phyloP scores from a whole-genome alignment of 2,888 invertebrate species.

The Salpingus planirostris region DNA sequence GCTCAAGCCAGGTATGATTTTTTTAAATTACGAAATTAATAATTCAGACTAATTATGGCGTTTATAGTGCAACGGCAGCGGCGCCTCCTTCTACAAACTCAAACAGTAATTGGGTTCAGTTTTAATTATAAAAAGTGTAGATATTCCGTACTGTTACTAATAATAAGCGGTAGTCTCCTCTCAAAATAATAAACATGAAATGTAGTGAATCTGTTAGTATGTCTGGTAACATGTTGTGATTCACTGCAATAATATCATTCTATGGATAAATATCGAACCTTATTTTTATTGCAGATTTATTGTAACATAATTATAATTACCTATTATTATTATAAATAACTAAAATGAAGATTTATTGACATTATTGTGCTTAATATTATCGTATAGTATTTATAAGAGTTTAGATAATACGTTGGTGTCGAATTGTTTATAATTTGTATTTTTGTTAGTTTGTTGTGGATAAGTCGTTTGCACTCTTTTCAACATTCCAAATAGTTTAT shows the following conservation, averaged over 20 bases:
- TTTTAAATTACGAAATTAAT: not conserved
- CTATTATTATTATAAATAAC: no score
- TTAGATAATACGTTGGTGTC: conserved; percentile 6
- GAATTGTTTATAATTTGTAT: conserved; percentile 8
- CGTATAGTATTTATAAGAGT: conserved; percentile 15
- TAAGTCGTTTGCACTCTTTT: no score
- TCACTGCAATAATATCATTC: conserved; percentile 17
- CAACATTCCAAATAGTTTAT: no score
- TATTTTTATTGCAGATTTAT: conserved; percentile 14
- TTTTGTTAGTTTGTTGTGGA: conserved; percentile 1
- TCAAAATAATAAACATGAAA: no score
- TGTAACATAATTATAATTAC: conserved; percentile 10
- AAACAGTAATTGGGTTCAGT: conserved; percentile 41
- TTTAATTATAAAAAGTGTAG: no score
- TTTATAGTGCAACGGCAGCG: conserved; percentile 25
- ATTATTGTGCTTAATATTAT: conserved; percentile 15
- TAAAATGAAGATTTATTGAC: no score
- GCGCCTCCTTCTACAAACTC: conserved; percentile 29
- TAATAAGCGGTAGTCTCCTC: conserved; percentile 1
- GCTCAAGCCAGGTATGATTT: conserved; percentile 38
- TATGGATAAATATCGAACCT: conserved; percentile 3
- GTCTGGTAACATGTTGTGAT: conserved; percentile 17
- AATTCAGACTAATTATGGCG: conserved; percentile 4
- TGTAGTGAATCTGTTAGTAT: conserved; percentile 14
- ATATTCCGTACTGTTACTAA: conserved; percentile 5